Evolutionary conservation across 2,113 vertebrate genomes (phyloP), one percentile per base, ranked within the genome.

Genomic region (Etheostoma spectabile): DNA sequence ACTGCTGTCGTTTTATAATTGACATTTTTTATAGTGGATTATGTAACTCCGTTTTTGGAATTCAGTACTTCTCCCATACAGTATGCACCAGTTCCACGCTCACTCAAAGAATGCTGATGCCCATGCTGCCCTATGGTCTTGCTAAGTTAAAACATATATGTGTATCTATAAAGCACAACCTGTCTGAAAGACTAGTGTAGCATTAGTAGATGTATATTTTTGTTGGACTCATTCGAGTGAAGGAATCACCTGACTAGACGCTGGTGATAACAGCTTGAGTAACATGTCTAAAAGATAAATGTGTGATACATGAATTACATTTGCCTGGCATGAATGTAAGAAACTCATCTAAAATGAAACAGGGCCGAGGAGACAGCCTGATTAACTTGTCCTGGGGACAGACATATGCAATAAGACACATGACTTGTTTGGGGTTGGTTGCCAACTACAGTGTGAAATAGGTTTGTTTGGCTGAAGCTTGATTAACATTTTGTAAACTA

Each of bases 361-460:
- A 57, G 61, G 66, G 48, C 74, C 27, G 77, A 83, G 75, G 21
- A 87, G 74, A 87, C 84, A 80, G 76, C 51, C 84, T 83, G 82
- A 91, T 91, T 89, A 90, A 87, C 79, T 80, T 82, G 77, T 90
- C 87, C 83, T 60, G 68, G 62, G 75, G 81, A 84, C 67, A 90
- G 79, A 87, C 89, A 89, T 88, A 86, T 90, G 83, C 53, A 46
- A 86, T 65, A 14, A 82, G 78, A 82, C 12, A 49, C 75, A 80
- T 79, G 65, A 72, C 74, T 82, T 77, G 86, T 81, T 87, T 79
- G 27, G 72, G 42, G 48, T 82, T 0, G 45, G 79, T 83, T 78
- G 75, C 80, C 82, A 81, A 33, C 61, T 45, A 18, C 76, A 62
- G 63, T 79, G 59, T 83, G 55, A 79, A 89, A 86, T 71, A 13